Evolutionary conservation across 2,888 invertebrate species (phyloP).

Genomic region (Pterostichus madidus): DNA sequence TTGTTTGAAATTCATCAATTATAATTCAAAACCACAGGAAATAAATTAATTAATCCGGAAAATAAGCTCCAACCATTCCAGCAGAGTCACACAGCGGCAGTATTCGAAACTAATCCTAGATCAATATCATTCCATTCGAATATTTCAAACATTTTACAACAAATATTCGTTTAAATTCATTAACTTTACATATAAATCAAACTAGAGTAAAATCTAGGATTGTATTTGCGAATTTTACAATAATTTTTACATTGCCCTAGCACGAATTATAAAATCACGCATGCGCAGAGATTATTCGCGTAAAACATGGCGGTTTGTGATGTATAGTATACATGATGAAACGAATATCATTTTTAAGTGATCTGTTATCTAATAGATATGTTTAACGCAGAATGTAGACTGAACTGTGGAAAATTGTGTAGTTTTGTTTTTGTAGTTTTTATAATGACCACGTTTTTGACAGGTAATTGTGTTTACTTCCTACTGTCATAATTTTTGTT

Average conservation of each 20-base stretch:
- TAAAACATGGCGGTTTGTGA: conserved; percentile 49
- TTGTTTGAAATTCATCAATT: background rate
- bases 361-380: conserved; percentile 54
- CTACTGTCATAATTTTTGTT: conserved; percentile 26
- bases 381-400: conserved; percentile 47
- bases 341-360: conserved; percentile 56
- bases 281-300: conserved; percentile 17
- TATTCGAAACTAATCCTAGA: background rate
- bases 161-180: background rate
- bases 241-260: background rate
- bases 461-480: conserved; percentile 50
- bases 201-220: background rate
- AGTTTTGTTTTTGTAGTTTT: conserved; percentile 51
- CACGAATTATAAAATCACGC: background rate
- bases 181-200: background rate
- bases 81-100: conserved; percentile 19
- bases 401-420: conserved; percentile 42
- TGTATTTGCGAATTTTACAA: no score
- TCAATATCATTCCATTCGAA: conserved; percentile 7
- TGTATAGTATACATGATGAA: conserved; percentile 51
- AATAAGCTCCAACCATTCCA: background rate
- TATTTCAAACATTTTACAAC: background rate
- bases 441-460: conserved; percentile 33
- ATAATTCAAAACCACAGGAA: no score
- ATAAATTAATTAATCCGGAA: background rate